Evolutionary conservation across 1,140 invertebrate species (phyloP).

Genomic region (Carcinoscorpius rotundicauda): DNA sequence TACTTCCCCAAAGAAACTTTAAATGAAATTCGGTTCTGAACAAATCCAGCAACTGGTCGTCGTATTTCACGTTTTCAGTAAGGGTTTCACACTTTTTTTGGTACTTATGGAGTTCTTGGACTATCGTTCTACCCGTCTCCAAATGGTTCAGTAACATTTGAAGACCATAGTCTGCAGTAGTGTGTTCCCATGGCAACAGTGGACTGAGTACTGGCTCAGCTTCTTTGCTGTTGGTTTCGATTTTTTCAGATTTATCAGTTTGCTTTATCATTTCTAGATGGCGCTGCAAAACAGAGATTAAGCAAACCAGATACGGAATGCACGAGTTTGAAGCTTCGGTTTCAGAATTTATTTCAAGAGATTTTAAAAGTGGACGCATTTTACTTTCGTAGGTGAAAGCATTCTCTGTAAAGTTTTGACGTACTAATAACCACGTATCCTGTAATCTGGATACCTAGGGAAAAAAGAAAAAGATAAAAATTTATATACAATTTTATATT

Average conservation of each 20-base stretch:
- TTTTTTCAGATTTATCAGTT: too few relatives aligned
- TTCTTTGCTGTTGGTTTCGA: too few relatives aligned
- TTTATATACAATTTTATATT: too few relatives aligned
- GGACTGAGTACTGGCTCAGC: too few relatives aligned
- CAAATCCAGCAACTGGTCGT: slow-evolving; percentile 50
- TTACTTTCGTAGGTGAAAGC: slow-evolving; percentile 87
- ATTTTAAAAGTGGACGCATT: slow-evolving; percentile 63
- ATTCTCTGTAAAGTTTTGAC: slow-evolving; percentile 73
- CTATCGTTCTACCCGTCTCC: slow-evolving; percentile 32
- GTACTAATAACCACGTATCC: slow-evolving; percentile 66
- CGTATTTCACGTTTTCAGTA: slow-evolving; percentile 45
- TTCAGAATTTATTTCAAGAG: slow-evolving; percentile 78
- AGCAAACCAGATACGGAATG: slow-evolving; percentile 42
- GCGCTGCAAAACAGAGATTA: slow-evolving; percentile 33
- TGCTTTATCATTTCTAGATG: neutral
- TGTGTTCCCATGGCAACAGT: slow-evolving; percentile 45
- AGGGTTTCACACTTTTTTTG: slow-evolving; percentile 56
- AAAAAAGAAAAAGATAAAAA: slow-evolving; percentile 3
- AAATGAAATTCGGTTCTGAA: slow-evolving; percentile 75
- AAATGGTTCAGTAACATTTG: slow-evolving; percentile 33
- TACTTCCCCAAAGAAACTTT: slow-evolving; percentile 69
- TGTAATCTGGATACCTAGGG: slow-evolving; percentile 26
- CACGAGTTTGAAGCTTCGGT: slow-evolving; percentile 75
- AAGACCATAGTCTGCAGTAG: slow-evolving; percentile 51
- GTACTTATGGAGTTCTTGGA: slow-evolving; percentile 32